Evolutionary conservation across 2,113 vertebrate species (phyloP), one percentile per base, ranked within the genome.

Genomic region (Microcebus lehilahytsara): DNA sequence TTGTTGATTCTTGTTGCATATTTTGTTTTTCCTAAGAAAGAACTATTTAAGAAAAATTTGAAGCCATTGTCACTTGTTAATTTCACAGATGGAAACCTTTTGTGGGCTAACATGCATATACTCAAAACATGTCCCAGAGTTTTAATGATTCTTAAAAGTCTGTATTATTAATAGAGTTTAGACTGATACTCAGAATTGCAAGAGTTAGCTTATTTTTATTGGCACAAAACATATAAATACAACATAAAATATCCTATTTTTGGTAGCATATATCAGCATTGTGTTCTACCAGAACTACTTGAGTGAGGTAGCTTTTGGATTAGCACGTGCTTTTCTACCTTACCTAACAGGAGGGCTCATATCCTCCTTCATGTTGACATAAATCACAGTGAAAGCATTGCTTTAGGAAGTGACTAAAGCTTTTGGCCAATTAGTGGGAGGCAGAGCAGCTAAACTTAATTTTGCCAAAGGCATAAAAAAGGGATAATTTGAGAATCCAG

Each of bases 251-350:
- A 77, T 93, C 6, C 6, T 62, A 25, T 69, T 93, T 96, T 96
- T 89, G 62, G 78, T 85, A 67, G 32, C 51, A 46, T 91, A n/a
- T 94, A 78, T 79, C 49, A 87, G 67, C 94, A 62, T 56, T 88
- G 46, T 94, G 40, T 94, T 94, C 51, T 91, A 22, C 8, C 17
- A 92, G n/a, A 92, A 77, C 9, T 77, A 46, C 75, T 85, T 72
- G 56, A 80, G 75, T 72, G 69, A 80, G 69, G 72, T 96, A 89
- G 78, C 64, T 77, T 95, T 95, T 91, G 60, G 85, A 69, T 94
- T 94, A 94, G 53, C 56, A 58, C 66, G 66, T 87, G 46, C 27
- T 92, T 97, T 96, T 84, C 77, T 97, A 22, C 49, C 27, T 95
- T 86, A 74, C 34, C 60, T 90, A 86, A 64, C 2, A 80, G 81